A percentile compares a stretch with the other conserved stretches of the same genome.
Evolutionary conservation across 2,888 invertebrate species (phyloP).

Genomic region (Cerastoderma edule): DNA sequence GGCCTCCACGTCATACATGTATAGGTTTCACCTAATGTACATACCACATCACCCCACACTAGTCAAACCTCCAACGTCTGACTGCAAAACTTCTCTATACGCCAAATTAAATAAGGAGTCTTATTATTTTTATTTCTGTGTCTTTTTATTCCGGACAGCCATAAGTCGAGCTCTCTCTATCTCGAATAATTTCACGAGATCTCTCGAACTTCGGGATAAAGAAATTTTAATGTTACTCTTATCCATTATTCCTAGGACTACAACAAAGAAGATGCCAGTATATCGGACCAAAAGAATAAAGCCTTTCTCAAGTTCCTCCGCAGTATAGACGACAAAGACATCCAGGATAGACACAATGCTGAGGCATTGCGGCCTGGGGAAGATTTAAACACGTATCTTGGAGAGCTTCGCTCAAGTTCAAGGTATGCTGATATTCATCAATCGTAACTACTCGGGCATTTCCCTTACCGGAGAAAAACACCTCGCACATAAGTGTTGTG

Average conservation of each 20-base stretch:
- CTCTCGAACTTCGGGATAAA: neutral
- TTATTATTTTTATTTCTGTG: neutral
- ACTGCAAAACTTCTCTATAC: too few relatives aligned
- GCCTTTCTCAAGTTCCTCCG: conserved; percentile 76
- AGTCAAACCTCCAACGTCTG: too few relatives aligned
- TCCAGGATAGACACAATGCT: conserved; percentile 49
- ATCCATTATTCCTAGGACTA: conserved; percentile 58
- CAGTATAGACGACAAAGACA: conserved; percentile 53
- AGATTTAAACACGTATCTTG: conserved; percentile 73
- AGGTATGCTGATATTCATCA: conserved; percentile 62
- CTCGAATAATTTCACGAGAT: too few relatives aligned
- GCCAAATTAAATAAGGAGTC: neutral
- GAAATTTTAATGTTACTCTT: neutral
- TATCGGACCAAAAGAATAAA: conserved; percentile 75
- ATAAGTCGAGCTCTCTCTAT: too few relatives aligned
- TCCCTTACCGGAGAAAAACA: too few relatives aligned
- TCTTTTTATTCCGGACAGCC: too few relatives aligned
- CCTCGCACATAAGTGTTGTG: too few relatives aligned
- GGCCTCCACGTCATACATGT: too few relatives aligned
- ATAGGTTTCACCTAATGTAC: too few relatives aligned
- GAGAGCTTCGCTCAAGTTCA: conserved; percentile 71
- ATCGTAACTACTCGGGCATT: too few relatives aligned
- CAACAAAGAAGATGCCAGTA: conserved; percentile 72
- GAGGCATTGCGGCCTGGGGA: conserved; percentile 74
- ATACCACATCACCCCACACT: too few relatives aligned